Conservation (phyloP, 1,140 invertebrate genomes). For the Anoplophora glabripennis region DNA sequence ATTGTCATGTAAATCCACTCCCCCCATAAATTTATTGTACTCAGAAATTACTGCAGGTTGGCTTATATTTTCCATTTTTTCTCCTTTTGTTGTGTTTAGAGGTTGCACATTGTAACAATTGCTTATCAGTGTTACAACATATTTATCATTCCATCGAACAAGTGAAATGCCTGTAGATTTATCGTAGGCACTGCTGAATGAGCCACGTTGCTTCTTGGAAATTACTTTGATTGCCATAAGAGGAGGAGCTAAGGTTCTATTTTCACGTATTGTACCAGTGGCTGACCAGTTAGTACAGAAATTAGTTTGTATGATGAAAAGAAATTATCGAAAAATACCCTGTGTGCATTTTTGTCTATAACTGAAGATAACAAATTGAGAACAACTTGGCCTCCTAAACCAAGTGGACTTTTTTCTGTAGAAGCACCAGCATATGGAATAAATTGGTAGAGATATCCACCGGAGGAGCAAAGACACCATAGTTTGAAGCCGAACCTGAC, state of each 20-base stretch:
- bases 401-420: constrained; percentile 11
- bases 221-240: no score
- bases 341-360: constrained; percentile 9
- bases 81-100: no score
- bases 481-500: constrained; percentile 52
- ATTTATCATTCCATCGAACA: no score
- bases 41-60: no score
- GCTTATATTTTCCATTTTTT: no score
- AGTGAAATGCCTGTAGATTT: no score
- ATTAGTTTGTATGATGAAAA: constrained; percentile 21
- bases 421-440: constrained; percentile 17
- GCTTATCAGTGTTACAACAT: no score
- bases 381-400: constrained; percentile 15
- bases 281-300: constrained; percentile 12
- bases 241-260: no score
- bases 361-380: constrained; percentile 11
- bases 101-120: no score
- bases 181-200: no score
- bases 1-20: constrained; percentile 39
- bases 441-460: constrained; percentile 22
- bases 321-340: constrained; percentile 25
- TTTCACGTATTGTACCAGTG: constrained; percentile 21
- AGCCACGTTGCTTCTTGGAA: no score
- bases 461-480: constrained; percentile 34
- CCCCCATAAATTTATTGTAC: constrained; percentile 40